phyloP scores from a whole-genome alignment of 2,113 vertebrate species.

The Rhynchomys soricoides region DNA sequence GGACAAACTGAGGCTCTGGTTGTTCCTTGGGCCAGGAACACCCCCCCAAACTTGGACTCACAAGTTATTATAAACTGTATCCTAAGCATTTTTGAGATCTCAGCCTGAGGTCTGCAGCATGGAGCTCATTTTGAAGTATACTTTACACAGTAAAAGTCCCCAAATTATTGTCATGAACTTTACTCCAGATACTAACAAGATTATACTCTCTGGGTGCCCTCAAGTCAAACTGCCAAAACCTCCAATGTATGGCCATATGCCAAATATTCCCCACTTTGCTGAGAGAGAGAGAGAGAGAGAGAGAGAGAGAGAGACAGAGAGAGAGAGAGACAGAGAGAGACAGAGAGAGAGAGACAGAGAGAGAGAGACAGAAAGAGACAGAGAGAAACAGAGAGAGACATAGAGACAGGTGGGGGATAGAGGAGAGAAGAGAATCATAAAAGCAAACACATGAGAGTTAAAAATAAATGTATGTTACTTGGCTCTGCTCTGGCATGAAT shows the following conservation, averaged over 20 bases:
- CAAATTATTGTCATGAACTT: neutral
- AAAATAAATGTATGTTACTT: conserved; percentile 17
- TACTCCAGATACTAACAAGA: neutral
- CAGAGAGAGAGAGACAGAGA: neutral
- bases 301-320: neutral
- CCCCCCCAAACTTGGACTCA: neutral
- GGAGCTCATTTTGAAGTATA: neutral
- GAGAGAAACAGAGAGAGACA: neutral
- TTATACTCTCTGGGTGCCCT: neutral
- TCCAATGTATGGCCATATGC: neutral
- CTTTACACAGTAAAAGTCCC: neutral
- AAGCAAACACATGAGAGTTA: conserved; percentile 16
- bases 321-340: neutral
- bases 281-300: neutral
- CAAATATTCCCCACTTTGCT: neutral
- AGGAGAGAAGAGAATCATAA: neutral
- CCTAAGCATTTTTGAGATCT: neutral
- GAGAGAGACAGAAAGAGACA: neutral
- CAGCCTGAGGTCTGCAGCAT: neutral
- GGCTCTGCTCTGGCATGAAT: neutral
- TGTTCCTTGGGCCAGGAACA: neutral
- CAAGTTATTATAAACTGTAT: neutral
- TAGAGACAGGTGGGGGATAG: neutral
- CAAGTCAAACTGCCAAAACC: conserved; percentile 9
- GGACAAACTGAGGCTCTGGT: neutral